Base-by-base conservation (phyloP, 2,797 vertebrate species). In the Fundulus diaphanus region DNA sequence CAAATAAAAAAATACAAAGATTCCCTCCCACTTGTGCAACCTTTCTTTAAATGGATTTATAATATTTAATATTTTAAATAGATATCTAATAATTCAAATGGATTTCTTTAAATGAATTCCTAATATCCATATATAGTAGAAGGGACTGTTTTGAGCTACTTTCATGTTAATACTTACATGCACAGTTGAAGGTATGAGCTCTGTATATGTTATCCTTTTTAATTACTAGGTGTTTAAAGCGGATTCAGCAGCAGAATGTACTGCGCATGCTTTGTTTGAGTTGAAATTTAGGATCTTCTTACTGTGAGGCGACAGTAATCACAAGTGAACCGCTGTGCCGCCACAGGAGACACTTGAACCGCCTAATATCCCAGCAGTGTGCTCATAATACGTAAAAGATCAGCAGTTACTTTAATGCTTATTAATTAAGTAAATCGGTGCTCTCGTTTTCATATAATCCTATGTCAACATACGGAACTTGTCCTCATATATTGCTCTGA, bases 361-460 rank as follows among this genome's bases (percentile, higher is more conserved):
- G 68, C 77, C 63, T 85, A 78, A 83, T 74, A 78, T 87, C 74
- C 74, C 74, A 73, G 80, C 73, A 44, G 65, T 27, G n/a, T 73
- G 77, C 77, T 82, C 70, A 54, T 84, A 80, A 83, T 82, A 82
- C 78, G 80, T 79, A 86, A 82, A 74, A 90, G 80, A 90, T 87
- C 84, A 89, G 83, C 79, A 83, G 48, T 76, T 85, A 82, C 88
- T 80, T 76, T 89, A 83, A 87, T 88, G n/a, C 22, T 77, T 82
- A 87, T 85, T 91, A 85, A 87, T 89, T 85, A 85, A 82, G 77
- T 84, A 80, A 90, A 81, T 84, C 70, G 51, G 65, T 49, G 46
- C 52, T 82, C 77, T 82, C 73, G 40, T 82, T 86, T 84, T 78
- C 70, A 87, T 73, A 85, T 88, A 88, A 85, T 85, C 76, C 52